Base-by-base conservation (phyloP, 1,140 invertebrate genomes). In the Drosophila burlai region DNA sequence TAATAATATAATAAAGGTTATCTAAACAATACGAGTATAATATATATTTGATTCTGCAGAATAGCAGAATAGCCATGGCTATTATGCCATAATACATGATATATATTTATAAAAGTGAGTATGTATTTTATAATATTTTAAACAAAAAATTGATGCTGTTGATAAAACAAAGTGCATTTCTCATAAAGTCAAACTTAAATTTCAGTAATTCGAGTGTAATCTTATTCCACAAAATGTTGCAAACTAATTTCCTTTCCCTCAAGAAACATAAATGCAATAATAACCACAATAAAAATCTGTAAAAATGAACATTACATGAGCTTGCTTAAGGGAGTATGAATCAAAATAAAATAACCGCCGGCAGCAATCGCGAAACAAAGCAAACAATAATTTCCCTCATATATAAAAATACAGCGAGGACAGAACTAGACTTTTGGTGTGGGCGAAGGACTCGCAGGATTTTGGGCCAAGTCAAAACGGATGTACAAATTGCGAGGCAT, bases 401-500 rank as follows among this genome's bases (percentile, higher is more conserved):
- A 89, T 84, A 89, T 62, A 81, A 76, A 46, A 21, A 71, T 11
- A 43, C 40, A 43, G 11, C 72, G 31, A 47, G 45, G 67, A 55
- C 52, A 40, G 4, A 24, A 57, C 34, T 38, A 57, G 36, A 40
- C 54, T 40, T 16, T 11, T 3, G 54, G 36, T 34, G 47, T 59
- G 36, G 52, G 42, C 29, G 29, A 59, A 72, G 50, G 36, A 46
- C 46, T 15, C 6, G 21, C 21, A 24, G 50, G 68, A 68, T 69
- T 61, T 49, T 79, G 57, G 81, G 66, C 63, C 36, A 87, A 87
- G 71, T 67, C 84, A 76, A 69, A 85, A 72, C 86, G 85, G 85
- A 90, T 90, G 84, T 91, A 91, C 82, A 91, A 91, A 91, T 91
- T 92, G 89, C 89, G 75, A 71, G 80, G 84, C 89, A 91, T 91